A percentile compares a stretch with the other conserved stretches of the same genome.
Evolutionary conservation across 2,113 vertebrate genomes (phyloP).

Genomic region (Plectropomus leopardus): DNA sequence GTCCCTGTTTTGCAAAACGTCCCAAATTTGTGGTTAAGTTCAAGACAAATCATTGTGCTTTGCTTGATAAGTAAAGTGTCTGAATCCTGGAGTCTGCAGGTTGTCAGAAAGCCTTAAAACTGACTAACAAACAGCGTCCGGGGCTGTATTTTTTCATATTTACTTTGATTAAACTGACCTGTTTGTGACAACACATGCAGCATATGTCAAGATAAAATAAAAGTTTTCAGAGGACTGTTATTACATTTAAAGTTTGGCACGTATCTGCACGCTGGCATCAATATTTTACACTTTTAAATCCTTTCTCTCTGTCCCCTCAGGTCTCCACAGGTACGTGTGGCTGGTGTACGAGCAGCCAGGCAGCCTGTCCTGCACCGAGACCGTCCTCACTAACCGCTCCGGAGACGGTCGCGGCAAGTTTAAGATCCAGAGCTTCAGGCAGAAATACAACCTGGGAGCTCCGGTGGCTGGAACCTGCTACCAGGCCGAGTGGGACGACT

Average conservation of each 20-base stretch:
- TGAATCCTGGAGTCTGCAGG: not conserved
- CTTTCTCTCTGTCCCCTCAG: constrained; percentile 67
- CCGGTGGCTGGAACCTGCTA: constrained; percentile 93
- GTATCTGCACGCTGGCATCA: not conserved
- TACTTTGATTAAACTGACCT: not conserved
- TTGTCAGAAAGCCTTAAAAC: not conserved
- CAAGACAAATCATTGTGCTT: not conserved
- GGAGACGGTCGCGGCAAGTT: constrained; percentile 92
- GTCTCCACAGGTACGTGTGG: constrained; percentile 97
- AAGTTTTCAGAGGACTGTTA: not conserved
- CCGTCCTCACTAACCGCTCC: constrained; percentile 89
- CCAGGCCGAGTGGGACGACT: constrained; percentile 97
- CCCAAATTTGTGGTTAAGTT: not conserved
- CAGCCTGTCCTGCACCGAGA: constrained; percentile 87
- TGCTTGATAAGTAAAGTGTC: not conserved
- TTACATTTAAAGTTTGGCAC: not conserved
- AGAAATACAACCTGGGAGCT: constrained; percentile 88
- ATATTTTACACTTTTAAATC: not conserved
- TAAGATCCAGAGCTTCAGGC: constrained; percentile 90
- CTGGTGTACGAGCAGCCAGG: constrained; percentile 92
- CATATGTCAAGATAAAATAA: not conserved
- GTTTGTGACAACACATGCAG: not conserved
- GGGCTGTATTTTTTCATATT: not conserved
- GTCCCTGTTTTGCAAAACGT: not conserved
- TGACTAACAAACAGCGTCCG: not conserved